These are phyloP conservation scores for Microchrysa polita DNA, from an alignment of 2,888 invertebrate genomes.

Conservation along the genomic window DNA sequence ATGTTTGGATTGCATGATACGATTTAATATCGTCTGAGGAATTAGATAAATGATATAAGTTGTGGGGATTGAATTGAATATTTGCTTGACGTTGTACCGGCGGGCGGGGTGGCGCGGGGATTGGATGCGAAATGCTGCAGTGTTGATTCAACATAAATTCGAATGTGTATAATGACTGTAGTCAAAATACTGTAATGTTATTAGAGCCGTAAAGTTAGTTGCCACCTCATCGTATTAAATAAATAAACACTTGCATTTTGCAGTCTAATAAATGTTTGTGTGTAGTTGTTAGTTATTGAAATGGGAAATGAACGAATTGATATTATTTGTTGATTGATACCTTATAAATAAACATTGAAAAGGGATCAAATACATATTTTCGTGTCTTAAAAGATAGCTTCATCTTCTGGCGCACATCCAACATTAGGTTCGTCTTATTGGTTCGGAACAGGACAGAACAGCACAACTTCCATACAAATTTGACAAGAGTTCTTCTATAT, in stretches of 20 bases:
- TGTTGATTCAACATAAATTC: constrained; percentile 36
- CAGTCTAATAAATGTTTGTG: background rate
- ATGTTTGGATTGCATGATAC: constrained; percentile 43
- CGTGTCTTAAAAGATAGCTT: no score
- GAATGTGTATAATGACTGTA: constrained; percentile 12
- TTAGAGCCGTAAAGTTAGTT: constrained; percentile 23
- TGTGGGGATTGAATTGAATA: constrained; percentile 38
- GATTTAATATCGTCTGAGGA: constrained; percentile 39
- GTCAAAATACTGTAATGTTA: constrained; percentile 21
- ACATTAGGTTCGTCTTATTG: no score
- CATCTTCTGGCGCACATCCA: no score
- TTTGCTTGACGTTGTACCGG: constrained; percentile 16
- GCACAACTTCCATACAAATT: no score
- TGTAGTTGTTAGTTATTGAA: no score
- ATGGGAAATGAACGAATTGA: no score
- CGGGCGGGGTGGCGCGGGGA: no score
- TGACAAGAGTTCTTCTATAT: no score
- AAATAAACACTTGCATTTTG: background rate
- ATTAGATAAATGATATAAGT: constrained; percentile 40
- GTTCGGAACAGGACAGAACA: no score
- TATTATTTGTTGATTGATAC: no score
- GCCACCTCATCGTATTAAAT: constrained; percentile 18
- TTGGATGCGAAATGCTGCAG: constrained; percentile 17
- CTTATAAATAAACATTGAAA: no score
- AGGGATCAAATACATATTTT: no score